phyloP scores from a whole-genome alignment of 1,140 invertebrate genomes.

The Formica exsecta region DNA sequence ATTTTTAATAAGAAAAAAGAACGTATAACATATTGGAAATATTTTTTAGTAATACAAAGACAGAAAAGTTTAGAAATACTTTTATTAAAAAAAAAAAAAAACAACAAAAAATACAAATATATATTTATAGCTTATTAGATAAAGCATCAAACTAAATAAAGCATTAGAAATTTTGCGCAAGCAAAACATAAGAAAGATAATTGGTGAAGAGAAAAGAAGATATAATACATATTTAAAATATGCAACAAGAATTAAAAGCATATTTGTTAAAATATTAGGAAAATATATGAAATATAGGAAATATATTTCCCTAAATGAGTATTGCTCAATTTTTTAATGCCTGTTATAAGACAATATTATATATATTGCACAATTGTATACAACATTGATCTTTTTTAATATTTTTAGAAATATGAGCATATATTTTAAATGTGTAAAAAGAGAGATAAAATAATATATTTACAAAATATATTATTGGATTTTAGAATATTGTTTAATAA shows the following conservation, averaged over 20 bases:
- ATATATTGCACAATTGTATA: neutral
- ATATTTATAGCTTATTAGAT: neutral
- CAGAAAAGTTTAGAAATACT: neutral
- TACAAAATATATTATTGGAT: neutral
- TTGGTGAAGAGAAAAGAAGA: neutral
- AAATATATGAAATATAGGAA: neutral
- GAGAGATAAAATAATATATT: conserved; percentile 33
- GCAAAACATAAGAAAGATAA: neutral
- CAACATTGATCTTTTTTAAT: neutral
- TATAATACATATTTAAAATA: neutral
- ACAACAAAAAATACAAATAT: conserved; percentile 21
- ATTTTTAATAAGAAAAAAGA: conserved; percentile 33
- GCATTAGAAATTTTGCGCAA: conserved; percentile 25
- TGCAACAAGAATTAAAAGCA: neutral
- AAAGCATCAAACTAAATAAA: conserved; percentile 15
- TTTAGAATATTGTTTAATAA: neutral
- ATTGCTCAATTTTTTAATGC: neutral
- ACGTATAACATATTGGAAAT: conserved; percentile 3
- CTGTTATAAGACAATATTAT: conserved; percentile 2
- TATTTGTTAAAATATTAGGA: conserved; percentile 31
- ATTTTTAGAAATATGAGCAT: neutral
- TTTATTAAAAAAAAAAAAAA: conserved; percentile 8
- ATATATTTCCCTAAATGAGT: neutral
- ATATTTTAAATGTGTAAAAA: conserved; percentile 29
- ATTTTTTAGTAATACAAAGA: conserved; percentile 30